A percentile compares a stretch with the other conserved stretches of the same genome.
Evolutionary conservation across 2,888 invertebrate genomes (phyloP).

Genomic region (Odontothrips loti): DNA sequence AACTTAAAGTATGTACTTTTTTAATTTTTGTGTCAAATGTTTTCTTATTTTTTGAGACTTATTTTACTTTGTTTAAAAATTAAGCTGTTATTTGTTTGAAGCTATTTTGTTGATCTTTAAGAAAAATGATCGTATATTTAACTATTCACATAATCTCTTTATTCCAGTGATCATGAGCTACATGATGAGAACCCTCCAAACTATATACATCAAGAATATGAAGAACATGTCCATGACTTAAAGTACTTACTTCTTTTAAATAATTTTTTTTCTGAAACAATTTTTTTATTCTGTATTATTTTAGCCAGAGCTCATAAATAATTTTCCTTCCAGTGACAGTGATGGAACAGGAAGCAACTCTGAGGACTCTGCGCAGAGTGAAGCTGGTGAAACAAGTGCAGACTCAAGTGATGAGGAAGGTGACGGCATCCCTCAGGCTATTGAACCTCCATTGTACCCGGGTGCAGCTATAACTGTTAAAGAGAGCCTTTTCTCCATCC

Average conservation of each 20-base stretch:
- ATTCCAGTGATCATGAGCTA: not conserved
- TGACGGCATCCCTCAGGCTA: not conserved
- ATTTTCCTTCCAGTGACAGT: not conserved
- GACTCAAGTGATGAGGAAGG: not conserved
- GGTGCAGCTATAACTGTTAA: constrained; percentile 34
- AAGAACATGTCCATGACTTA: not conserved
- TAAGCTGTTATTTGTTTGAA: not conserved
- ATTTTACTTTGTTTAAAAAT: too few relatives aligned
- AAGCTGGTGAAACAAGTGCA: not conserved
- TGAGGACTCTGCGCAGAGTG: not conserved
- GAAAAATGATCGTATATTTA: not conserved
- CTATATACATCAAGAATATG: not conserved
- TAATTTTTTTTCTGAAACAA: not conserved
- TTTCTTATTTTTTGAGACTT: not conserved
- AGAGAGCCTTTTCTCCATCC: constrained; percentile 35
- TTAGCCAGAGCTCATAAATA: not conserved
- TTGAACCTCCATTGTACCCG: constrained; percentile 32
- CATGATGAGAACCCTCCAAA: not conserved
- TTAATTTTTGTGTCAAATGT: not conserved
- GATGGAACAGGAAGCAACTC: not conserved
- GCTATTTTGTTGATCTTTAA: not conserved
- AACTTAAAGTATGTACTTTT: not conserved
- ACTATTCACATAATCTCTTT: not conserved
- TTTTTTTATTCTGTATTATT: not conserved
- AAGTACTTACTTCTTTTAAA: not conserved